Evolutionary conservation across 2,888 invertebrate species (phyloP).

Genomic region (Thera britannica): DNA sequence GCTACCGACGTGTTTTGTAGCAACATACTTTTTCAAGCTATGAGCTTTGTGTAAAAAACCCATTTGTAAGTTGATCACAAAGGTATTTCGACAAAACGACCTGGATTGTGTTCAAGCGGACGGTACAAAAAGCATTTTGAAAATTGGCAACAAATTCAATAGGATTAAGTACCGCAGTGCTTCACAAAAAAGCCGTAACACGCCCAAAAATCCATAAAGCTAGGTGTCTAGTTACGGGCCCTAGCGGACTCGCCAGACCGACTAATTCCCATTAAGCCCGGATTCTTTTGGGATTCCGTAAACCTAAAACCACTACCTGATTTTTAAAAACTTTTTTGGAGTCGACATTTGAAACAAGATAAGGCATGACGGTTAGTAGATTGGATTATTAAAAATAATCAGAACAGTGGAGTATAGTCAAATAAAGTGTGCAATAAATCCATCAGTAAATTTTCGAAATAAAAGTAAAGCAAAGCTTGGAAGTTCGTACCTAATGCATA

Average conservation of each 20-base stretch:
- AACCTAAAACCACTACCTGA: neutral
- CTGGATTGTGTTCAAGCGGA: neutral
- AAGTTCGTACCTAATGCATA: too few relatives aligned
- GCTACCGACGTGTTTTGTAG: too few relatives aligned
- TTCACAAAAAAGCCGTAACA: constrained; percentile 22
- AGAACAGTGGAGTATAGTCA: too few relatives aligned
- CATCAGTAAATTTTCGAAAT: too few relatives aligned
- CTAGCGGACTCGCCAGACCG: constrained; percentile 63
- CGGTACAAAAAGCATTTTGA: neutral
- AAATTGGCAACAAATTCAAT: constrained; percentile 22
- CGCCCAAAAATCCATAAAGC: constrained; percentile 30
- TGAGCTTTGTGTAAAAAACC: too few relatives aligned
- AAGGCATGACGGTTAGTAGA: too few relatives aligned
- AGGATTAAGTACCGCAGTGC: constrained; percentile 22
- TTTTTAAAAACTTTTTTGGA: neutral
- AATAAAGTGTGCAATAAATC: too few relatives aligned
- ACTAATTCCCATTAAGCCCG: constrained; percentile 66
- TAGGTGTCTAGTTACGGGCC: constrained; percentile 42
- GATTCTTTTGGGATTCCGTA: constrained; percentile 44
- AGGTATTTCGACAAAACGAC: neutral
- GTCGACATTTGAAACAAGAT: too few relatives aligned
- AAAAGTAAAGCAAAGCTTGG: too few relatives aligned
- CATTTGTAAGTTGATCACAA: too few relatives aligned
- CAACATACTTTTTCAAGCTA: too few relatives aligned
- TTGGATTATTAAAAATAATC: too few relatives aligned